Evolutionary conservation across 2,113 vertebrate genomes (phyloP), one percentile per base, ranked within the genome.

Genomic region (Notarius lentiginosus): DNA sequence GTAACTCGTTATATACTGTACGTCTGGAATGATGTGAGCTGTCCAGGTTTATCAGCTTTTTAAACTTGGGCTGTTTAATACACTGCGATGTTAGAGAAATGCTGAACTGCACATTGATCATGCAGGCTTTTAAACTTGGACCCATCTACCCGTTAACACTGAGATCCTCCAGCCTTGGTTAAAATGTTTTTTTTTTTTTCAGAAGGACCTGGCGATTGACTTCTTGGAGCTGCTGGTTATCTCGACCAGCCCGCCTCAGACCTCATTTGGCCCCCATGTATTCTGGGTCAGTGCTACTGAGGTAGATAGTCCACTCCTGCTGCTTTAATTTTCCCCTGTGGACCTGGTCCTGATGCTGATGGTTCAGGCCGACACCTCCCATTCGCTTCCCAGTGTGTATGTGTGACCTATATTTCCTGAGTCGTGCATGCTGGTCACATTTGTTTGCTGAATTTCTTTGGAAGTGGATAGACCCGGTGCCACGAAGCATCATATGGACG

Each of bases 241-340:
- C 89, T 90, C n/a, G 83, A 83, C 55, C 70, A 77, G 60, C 75
- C 88, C 89, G 92, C 91, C 87, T 90, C 91, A 89, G 90, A 90
- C 92, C 93, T 93, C 89, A 95, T 94, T 95, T 94, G 93, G 89
- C 92, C 88, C 88, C 90, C 91, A 87, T 89, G 86, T 89, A 90
- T 86, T 92, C 91, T 90, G 91, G 93, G 91, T 94, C 91, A 92
- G 91, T 90, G 90, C 79, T 92, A 93, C 90, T 89, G 89, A 88
- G 86, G 65, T 70, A 94, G 94, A 96, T 94, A 95, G 93, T 92
- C 79, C 91, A 88, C 86, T 87, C 94, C 92, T 94, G 93, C 94
- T 95, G 93, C 88, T 92, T 94, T 93, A 93, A 95, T 94, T 94
- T 94, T 79, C 90, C 91, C 90, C 83, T 90, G 87, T 34, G 63